These are phyloP conservation scores for Epistrophe grossulariae DNA, from an alignment of 2,888 invertebrate species.

Conservation along the genomic window DNA sequence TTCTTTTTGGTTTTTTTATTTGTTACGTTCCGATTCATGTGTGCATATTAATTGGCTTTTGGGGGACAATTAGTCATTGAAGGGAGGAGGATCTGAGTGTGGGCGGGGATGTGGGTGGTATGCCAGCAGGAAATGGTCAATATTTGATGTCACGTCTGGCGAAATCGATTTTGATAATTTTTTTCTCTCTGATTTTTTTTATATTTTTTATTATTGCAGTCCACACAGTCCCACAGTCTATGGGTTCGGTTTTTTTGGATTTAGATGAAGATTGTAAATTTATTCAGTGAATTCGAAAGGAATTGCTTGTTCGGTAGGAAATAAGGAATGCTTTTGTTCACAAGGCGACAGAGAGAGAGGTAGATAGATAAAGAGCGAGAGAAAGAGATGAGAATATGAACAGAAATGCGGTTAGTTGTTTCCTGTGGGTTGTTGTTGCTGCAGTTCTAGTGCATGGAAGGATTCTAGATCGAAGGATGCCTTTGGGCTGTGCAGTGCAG, in stretches of 20 bases:
- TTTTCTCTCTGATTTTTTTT: constrained; percentile 7
- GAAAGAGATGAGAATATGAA: not conserved
- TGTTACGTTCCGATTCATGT: constrained; percentile 41
- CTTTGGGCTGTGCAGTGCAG: constrained; percentile 21
- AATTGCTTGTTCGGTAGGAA: constrained; percentile 41
- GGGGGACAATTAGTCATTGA: constrained; percentile 68
- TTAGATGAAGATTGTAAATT: constrained; percentile 51
- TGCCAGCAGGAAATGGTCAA: constrained; percentile 54
- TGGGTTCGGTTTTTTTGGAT: constrained; percentile 20
- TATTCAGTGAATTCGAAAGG: constrained; percentile 62
- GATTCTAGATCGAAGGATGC: constrained; percentile 14
- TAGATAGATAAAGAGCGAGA: not conserved
- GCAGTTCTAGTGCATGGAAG: constrained; percentile 4
- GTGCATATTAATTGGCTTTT: constrained; percentile 69
- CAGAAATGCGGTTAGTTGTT: constrained; percentile 29
- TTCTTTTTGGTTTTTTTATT: constrained; percentile 23
- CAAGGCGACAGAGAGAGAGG: not conserved
- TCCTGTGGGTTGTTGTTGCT: constrained; percentile 6
- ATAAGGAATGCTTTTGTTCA: constrained; percentile 44
- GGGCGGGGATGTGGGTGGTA: not conserved
- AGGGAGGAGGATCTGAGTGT: not conserved
- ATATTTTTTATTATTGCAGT: constrained; percentile 22
- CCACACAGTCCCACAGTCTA: not conserved
- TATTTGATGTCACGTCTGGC: constrained; percentile 71
- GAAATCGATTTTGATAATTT: constrained; percentile 58